Conservation (phyloP, 2,797 vertebrate species). For the Sebastes nivosus region DNA sequence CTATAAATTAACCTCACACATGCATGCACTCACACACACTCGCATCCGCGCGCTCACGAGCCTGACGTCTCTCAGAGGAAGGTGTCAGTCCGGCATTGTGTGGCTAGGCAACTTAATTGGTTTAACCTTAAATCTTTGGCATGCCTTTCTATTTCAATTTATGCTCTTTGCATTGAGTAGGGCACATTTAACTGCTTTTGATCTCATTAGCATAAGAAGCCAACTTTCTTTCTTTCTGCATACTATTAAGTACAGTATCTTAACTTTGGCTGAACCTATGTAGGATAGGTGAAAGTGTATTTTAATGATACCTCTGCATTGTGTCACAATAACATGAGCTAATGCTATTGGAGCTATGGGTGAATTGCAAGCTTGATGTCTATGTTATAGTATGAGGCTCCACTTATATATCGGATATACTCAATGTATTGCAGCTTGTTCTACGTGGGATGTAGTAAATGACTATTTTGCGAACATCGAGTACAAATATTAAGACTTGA, state of each 20-base stretch:
- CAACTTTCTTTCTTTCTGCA: constrained; percentile 14
- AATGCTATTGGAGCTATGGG: not conserved
- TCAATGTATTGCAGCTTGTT: not conserved
- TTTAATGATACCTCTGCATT: not conserved
- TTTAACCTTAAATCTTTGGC: constrained; percentile 75
- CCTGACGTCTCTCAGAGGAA: constrained; percentile 40
- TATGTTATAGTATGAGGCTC: not conserved
- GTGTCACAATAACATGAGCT: not conserved
- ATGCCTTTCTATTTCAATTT: constrained; percentile 52
- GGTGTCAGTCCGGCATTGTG: constrained; percentile 59
- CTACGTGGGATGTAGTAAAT: too few species aligned
- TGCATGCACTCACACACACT: constrained; percentile 6
- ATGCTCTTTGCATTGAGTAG: constrained; percentile 19
- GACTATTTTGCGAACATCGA: too few species aligned
- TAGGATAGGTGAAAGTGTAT: not conserved
- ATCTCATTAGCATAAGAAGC: constrained; percentile 28
- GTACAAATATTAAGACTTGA: too few species aligned
- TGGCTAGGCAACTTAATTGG: constrained; percentile 69
- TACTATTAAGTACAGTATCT: constrained; percentile 11
- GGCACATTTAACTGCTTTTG: constrained; percentile 18
- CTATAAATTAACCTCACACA: constrained; percentile 74
- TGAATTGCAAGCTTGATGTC: not conserved
- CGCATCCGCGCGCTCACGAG: constrained; percentile 8
- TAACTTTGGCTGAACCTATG: constrained; percentile 19
- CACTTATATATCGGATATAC: not conserved